These are phyloP conservation scores for Hoplostethus mediterraneus DNA, from an alignment of 2,797 vertebrate species.

Conservation along the genomic window DNA sequence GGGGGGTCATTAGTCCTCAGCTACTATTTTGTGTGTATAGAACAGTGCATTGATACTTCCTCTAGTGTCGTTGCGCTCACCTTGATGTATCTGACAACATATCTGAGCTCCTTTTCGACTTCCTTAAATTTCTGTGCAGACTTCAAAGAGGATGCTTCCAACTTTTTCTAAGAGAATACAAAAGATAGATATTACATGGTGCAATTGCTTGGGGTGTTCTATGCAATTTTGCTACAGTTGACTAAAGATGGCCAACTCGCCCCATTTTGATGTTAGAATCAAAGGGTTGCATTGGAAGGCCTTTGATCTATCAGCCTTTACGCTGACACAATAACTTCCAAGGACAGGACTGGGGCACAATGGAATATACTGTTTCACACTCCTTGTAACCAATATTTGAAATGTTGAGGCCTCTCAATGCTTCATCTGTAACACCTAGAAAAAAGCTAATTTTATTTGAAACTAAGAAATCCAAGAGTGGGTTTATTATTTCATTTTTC, in stretches of 20 bases:
- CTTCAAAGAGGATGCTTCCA: slow-evolving; percentile 77
- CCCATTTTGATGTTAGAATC: slow-evolving; percentile 41
- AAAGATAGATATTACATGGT: slow-evolving; percentile 37
- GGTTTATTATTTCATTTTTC: no score
- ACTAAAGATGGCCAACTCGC: slow-evolving; percentile 19
- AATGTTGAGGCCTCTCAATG: neutral
- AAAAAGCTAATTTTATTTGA: no score
- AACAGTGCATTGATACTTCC: neutral
- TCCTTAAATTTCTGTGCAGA: slow-evolving; percentile 78
- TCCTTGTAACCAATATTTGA: slow-evolving; percentile 40
- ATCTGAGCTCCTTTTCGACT: slow-evolving; percentile 79
- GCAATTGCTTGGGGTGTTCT: neutral
- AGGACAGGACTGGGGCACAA: slow-evolving; percentile 10
- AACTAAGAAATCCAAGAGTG: neutral
- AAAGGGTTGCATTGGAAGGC: slow-evolving; percentile 24
- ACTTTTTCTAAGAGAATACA: slow-evolving; percentile 76
- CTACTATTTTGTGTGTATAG: no score
- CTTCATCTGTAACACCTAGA: neutral
- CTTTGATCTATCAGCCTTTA: slow-evolving; percentile 34
- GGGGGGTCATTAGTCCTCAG: no score
- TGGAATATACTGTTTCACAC: neutral
- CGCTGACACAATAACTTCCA: slow-evolving; percentile 22
- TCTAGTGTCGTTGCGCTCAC: slow-evolving; percentile 50
- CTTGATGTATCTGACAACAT: slow-evolving; percentile 80
- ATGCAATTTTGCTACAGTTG: slow-evolving; percentile 3